Evolutionary conservation across 2,113 vertebrate genomes (phyloP).

Genomic region (Oryzias celebensis): DNA sequence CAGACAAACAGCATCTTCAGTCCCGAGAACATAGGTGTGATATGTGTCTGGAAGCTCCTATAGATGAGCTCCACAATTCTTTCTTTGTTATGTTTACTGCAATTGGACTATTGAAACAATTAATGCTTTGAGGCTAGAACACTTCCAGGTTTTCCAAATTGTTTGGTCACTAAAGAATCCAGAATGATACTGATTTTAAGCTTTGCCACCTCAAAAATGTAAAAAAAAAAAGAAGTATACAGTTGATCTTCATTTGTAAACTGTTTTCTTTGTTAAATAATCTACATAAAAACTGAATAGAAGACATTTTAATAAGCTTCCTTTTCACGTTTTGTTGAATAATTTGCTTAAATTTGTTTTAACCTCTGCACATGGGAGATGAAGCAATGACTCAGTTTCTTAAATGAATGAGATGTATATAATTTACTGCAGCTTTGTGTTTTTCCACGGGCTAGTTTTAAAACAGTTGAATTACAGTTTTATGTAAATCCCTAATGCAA

Average conservation of each 20-base stretch:
- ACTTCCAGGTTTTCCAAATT: too few relatives aligned
- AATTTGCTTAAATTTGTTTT: too few relatives aligned
- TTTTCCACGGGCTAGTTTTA: too few relatives aligned
- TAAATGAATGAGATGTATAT: neutral
- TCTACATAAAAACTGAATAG: neutral
- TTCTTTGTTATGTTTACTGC: too few relatives aligned
- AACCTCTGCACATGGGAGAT: neutral
- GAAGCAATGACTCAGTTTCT: neutral
- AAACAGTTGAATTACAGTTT: too few relatives aligned
- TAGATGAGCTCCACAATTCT: too few relatives aligned
- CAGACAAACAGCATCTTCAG: neutral
- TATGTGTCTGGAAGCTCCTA: too few relatives aligned
- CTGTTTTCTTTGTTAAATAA: neutral
- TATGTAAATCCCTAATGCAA: too few relatives aligned
- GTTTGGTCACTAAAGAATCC: too few relatives aligned
- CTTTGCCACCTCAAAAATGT: neutral
- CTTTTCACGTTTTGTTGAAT: neutral
- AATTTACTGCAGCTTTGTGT: constrained; percentile 4
- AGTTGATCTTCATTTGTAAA: neutral
- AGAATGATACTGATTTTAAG: neutral
- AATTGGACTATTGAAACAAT: too few relatives aligned
- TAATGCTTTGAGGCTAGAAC: too few relatives aligned
- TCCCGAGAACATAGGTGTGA: too few relatives aligned
- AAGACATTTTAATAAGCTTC: neutral
- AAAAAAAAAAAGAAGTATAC: neutral